These are phyloP conservation scores for Cheilosia urbana DNA, from an alignment of 2,888 invertebrate species.

Conservation along the genomic window DNA sequence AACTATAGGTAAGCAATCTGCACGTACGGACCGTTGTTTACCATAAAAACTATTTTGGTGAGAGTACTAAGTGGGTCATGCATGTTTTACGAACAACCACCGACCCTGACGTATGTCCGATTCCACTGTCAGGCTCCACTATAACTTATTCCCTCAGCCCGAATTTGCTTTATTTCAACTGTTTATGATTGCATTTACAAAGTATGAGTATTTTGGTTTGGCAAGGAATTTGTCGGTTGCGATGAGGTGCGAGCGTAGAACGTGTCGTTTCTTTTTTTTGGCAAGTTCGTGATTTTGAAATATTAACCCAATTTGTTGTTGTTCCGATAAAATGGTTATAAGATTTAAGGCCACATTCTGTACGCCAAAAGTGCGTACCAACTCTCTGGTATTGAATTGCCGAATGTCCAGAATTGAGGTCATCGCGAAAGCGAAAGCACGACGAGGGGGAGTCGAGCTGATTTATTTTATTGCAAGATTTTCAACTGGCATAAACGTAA, in stretches of 20 bases:
- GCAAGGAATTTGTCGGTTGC: background rate
- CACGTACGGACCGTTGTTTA: conserved; percentile 20
- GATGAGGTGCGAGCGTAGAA: conserved; percentile 18
- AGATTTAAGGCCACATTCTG: background rate
- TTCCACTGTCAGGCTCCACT: conserved; percentile 34
- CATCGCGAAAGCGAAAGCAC: conserved; percentile 4
- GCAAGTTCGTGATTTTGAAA: conserved; percentile 48
- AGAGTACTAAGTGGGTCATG: conserved; percentile 72
- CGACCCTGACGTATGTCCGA: conserved; percentile 45
- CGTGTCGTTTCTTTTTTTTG: conserved; percentile 6
- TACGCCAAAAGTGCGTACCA: conserved; percentile 36
- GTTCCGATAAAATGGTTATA: conserved; percentile 5
- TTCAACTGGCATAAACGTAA: conserved; percentile 9
- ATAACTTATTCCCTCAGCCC: conserved; percentile 30
- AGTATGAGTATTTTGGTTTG: conserved; percentile 7
- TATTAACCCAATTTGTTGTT: conserved; percentile 58
- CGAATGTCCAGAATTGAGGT: conserved; percentile 34
- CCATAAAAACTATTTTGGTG: conserved; percentile 21
- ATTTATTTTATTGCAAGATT: conserved; percentile 3
- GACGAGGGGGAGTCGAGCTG: background rate
- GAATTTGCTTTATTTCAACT: conserved; percentile 52
- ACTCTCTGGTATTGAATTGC: background rate
- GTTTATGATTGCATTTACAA: conserved; percentile 58
- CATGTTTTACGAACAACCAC: conserved; percentile 66
- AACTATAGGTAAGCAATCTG: conserved; percentile 36